phyloP scores from a whole-genome alignment of 2,888 invertebrate genomes.

The Drosophila picticornis region DNA sequence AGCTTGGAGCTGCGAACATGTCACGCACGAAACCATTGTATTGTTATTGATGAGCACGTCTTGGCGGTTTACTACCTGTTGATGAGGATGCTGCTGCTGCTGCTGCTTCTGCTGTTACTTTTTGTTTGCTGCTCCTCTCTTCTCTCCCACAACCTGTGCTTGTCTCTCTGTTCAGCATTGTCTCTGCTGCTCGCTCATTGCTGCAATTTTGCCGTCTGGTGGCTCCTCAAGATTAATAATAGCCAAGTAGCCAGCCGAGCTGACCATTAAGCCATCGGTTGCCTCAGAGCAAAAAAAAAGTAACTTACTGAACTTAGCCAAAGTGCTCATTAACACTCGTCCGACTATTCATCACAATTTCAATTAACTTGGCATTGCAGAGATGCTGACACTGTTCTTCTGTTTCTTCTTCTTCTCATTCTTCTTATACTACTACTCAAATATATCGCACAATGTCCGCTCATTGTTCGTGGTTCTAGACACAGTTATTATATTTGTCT shows the following conservation, averaged over 20 bases:
- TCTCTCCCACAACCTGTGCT: neutral
- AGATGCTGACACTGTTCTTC: slow-evolving; percentile 12
- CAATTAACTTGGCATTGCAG: slow-evolving; percentile 55
- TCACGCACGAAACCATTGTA: slow-evolving; percentile 76
- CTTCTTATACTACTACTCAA: too few species aligned
- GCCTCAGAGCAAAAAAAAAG: slow-evolving; percentile 11
- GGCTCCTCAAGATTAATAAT: slow-evolving; percentile 55
- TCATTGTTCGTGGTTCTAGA: slow-evolving; percentile 35
- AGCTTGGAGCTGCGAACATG: slow-evolving; percentile 54
- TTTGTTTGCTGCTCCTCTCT: slow-evolving; percentile 18
- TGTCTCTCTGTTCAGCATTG: neutral
- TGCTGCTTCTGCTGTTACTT: slow-evolving; percentile 13
- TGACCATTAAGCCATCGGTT: slow-evolving; percentile 42
- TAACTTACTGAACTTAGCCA: slow-evolving; percentile 20
- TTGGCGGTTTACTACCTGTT: slow-evolving; percentile 83
- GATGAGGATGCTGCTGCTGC: slow-evolving; percentile 59
- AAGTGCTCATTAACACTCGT: slow-evolving; percentile 71
- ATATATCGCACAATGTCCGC: slow-evolving; percentile 30
- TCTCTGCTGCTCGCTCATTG: slow-evolving; percentile 16
- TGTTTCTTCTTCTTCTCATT: too few species aligned
- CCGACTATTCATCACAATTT: slow-evolving; percentile 70
- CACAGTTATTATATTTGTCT: neutral
- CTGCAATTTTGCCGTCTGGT: slow-evolving; percentile 49
- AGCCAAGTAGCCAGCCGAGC: slow-evolving; percentile 24
- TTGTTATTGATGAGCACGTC: slow-evolving; percentile 80